phyloP scores from a whole-genome alignment of 92 coral and sea anemone genomes.

The Porites cylindrica region DNA sequence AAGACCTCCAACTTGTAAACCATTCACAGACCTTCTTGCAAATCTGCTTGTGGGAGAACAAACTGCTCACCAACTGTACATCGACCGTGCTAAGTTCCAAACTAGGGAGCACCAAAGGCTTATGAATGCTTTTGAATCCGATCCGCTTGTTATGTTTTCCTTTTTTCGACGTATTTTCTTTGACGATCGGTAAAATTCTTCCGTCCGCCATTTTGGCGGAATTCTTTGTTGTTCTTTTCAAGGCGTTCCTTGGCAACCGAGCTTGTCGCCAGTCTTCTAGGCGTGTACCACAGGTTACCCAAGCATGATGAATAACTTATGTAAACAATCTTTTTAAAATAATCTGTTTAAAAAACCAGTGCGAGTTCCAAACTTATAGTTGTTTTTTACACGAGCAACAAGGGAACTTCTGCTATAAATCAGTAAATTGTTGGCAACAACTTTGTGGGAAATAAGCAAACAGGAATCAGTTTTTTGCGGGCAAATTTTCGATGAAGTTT shows the following conservation, averaged over 20 bases:
- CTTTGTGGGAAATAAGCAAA: too few relatives aligned
- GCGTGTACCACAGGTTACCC: background rate
- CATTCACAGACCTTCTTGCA: slow-evolving; percentile 92
- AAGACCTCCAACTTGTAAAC: slow-evolving; percentile 91
- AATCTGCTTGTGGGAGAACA: slow-evolving; percentile 82
- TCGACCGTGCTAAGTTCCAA: slow-evolving; percentile 75
- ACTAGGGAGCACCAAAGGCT: slow-evolving; percentile 77
- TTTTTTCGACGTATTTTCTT: slow-evolving; percentile 28
- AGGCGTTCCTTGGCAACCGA: slow-evolving; percentile 50
- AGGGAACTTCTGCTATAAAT: too few relatives aligned
- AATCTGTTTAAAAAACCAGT: too few relatives aligned
- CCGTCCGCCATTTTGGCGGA: slow-evolving; percentile 49
- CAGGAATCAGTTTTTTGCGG: too few relatives aligned
- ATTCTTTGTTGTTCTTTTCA: background rate
- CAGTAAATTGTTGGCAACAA: too few relatives aligned
- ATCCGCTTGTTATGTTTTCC: slow-evolving; percentile 48
- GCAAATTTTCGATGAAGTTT: too few relatives aligned
- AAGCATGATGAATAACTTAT: too few relatives aligned
- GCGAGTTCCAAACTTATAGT: too few relatives aligned
- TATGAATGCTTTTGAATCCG: slow-evolving; percentile 57
- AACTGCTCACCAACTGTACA: slow-evolving; percentile 72
- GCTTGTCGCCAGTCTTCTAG: slow-evolving; percentile 23
- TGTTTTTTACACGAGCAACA: too few relatives aligned
- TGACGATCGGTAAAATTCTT: slow-evolving; percentile 35
- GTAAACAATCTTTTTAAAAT: too few relatives aligned